Base-by-base conservation (phyloP, 1,140 invertebrate species). In the Chironomus tepperi region DNA sequence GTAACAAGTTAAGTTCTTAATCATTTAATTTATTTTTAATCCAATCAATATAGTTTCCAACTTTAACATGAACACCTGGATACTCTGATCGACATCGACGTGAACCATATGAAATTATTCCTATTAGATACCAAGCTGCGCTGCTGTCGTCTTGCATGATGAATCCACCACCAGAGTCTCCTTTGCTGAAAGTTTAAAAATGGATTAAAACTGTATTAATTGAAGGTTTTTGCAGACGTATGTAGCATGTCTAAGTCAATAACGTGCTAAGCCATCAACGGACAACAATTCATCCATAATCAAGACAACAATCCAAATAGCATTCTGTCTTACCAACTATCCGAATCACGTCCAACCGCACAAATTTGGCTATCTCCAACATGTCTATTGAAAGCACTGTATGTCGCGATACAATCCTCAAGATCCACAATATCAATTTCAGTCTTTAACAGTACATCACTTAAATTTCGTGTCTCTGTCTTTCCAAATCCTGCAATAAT, bases 31-130 rank as follows among this genome's bases (percentile, higher is more conserved):
- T 57, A 15, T 57, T 57, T 80, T 92, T 90, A 74, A 94, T 92
- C 91, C 91, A 94, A 75, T 89, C 87, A n/a, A 93, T 76, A 78
- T 89, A 93, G 42, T 83, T 81, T n/a, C 85, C 85, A 2, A 93
- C 85, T 42, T 88, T 84, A 1, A 89, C 90, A 79, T 93, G 93
- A 8, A 93, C 85, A 1, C 87, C 89, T 0, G 91, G 90, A 43
- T 83, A 78, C 1, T 82, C 76, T 15, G 84, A 84, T 7, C 88
- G 89, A 78, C 90, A 92, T 43, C 82, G 83, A 76, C 86, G 84
- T 0, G 47, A n/a, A 12, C 91, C 90, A 78, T 89, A 89, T 0
- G 90, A 89, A 7, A 89, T 90, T 15, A 93, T 81, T 42, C 90
- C 91, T 15, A 91, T 83, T 3, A 91, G 79, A 18, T 83, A 85